Base-by-base conservation (phyloP, 2,113 vertebrate species). In the Mus spicilegus region DNA sequence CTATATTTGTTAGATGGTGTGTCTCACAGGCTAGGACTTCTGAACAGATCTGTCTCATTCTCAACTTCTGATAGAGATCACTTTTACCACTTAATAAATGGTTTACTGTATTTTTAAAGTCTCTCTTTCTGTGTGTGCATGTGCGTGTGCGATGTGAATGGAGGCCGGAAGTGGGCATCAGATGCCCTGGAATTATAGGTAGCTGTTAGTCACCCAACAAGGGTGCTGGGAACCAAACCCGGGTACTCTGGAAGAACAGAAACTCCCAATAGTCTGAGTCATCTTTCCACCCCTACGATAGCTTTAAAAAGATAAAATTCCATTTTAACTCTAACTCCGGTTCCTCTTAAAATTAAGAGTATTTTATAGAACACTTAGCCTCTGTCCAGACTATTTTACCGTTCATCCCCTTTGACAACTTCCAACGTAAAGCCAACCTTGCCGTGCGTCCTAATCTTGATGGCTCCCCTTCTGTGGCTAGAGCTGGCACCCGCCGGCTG, bases 271-370 rank as follows among this genome's bases (percentile, higher is more conserved):
- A 80, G 42, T 3, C 10, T 36, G 49, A 51, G 49, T 54, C 77
- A 33, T 11, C 30, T 80, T 42, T 54, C 76, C 75, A 51, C 12
- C 14, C 46, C 49, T n/a, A 54, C 17, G 56, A 33, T 6, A 56
- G 30, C 11, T 93, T 90, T 80, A 90, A 72, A 70, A 46, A 84
- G 75, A 49, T 88, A 72, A 87, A 95, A 20, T 87, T 84, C 58
- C 14, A n/a, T 86, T 75, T 36, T 56, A 81, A 33, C 28, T 11
- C 33, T 82, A 89, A 17, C 20, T 72, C 63, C 54, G 89, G 65
- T 89, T 51, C 30, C n/a, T 67, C n/a, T 89, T 39, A 24, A 86
- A 93, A 87, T 65, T 30, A 39, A 39, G 61, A 93, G 46, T 36
- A 65, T 90, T 92, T 94, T 69, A 70, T 42, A 46, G 33, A 82